Evolutionary conservation across 2,113 vertebrate species (phyloP).

Genomic region (Typhlomys cinereus): DNA sequence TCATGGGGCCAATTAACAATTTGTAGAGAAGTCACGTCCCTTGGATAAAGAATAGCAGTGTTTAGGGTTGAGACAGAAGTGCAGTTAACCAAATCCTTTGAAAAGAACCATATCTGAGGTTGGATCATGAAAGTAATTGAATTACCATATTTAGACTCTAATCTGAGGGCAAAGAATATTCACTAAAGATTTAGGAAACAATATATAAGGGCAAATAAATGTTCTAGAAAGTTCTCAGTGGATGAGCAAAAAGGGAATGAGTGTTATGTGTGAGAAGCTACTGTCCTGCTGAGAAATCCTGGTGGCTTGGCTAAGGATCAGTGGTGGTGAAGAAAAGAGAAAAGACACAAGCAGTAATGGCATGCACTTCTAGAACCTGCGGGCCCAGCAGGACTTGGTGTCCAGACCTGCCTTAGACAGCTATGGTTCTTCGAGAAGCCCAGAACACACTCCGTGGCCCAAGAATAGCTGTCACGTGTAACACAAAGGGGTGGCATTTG

Average conservation of each 20-base stretch:
- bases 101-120: background rate
- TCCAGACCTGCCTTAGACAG: background rate
- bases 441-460: background rate
- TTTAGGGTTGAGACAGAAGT: background rate
- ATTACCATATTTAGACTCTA: background rate
- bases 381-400: background rate
- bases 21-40: background rate
- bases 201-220: background rate
- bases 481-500: background rate
- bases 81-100: background rate
- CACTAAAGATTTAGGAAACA: background rate
- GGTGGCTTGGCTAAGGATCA: background rate
- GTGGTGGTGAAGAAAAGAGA: background rate
- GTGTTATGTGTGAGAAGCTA: background rate
- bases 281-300: background rate
- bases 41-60: slow-evolving; percentile 15
- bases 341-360: background rate
- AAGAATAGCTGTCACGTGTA: background rate
- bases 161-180: background rate
- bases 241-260: background rate
- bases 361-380: background rate
- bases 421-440: background rate
- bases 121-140: background rate
- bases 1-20: background rate
- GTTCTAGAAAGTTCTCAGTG: background rate